These are phyloP conservation scores for Natrix natrix DNA, from an alignment of 2,797 vertebrate genomes.

Conservation along the genomic window DNA sequence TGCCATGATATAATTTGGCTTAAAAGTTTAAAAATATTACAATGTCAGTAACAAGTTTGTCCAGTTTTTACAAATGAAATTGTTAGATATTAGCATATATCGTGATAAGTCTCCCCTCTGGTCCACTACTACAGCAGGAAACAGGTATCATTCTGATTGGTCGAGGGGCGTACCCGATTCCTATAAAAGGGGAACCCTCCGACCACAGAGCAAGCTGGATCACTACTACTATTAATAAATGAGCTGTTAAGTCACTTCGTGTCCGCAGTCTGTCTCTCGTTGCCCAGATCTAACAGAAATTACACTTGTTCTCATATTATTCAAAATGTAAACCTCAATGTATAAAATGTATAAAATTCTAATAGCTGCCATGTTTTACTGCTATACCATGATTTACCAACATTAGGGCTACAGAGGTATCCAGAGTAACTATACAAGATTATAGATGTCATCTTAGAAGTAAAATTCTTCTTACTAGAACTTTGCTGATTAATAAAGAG, in stretches of 20 bases:
- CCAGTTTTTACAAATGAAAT: not conserved
- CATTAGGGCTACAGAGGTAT: not conserved
- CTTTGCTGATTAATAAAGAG: not conserved
- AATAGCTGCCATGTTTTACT: not conserved
- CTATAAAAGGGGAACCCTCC: too few relatives aligned
- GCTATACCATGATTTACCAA: not conserved
- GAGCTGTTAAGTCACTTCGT: too few relatives aligned
- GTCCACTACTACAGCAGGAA: too few relatives aligned
- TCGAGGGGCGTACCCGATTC: too few relatives aligned
- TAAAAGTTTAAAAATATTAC: not conserved
- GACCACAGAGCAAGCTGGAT: too few relatives aligned
- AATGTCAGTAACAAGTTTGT: not conserved
- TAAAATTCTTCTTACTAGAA: not conserved
- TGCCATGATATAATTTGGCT: not conserved
- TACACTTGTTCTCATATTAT: not conserved
- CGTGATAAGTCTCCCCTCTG: too few relatives aligned
- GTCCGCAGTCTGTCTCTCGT: too few relatives aligned
- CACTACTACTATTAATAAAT: too few relatives aligned
- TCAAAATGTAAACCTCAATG: not conserved
- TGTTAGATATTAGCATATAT: too few relatives aligned
- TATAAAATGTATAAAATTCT: not conserved
- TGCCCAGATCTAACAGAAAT: too few relatives aligned
- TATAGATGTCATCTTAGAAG: not conserved
- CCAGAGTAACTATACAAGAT: not conserved
- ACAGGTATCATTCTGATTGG: too few relatives aligned